Evolutionary conservation across 2,113 vertebrate genomes (phyloP), one percentile per base, ranked within the genome.

Genomic region (Oriolus oriolus): DNA sequence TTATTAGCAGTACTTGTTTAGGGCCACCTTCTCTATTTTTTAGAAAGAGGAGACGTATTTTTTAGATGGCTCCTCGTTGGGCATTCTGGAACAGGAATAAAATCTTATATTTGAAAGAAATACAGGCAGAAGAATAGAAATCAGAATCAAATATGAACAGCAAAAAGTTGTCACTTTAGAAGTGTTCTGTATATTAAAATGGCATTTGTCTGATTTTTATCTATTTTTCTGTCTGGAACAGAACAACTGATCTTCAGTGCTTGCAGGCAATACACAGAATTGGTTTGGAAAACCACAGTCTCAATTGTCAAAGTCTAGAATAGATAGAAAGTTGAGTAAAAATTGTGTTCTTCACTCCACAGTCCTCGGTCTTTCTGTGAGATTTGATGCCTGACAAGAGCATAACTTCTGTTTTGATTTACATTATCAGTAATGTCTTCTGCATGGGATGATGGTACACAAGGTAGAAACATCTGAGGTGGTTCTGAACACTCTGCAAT

Each of bases 401-500:
- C 13, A n/a, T 61, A 57, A 70, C 33, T 87, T 87, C 12, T 70
- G 13, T 31, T 93, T 39, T 45, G 13, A 52, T 75, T 87, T 63
- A 42, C 0, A 0, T 77, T 76, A 33, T 37, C 26, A 56, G 9
- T 45, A 33, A 26, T 31, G 3, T 73, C 26, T 80, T 80, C 37
- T 59, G 11, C 24, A 13, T 39, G 30, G 35, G 24, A 31, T n/a
- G 39, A 9, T 33, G 26, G 39, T 16, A 27, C 1, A 0, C 1
- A 7, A 56, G 37, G 16, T 16, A 64, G 49, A 86, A 89, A 65
- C 5, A 4, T 27, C 45, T 31, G 30, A 64, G 3, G 20, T 93
- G 33, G 30, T 65, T 89, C 68, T 69, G 63, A 68, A 33, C 16
- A 24, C 16, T 33, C 28, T 60, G 16, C 14, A 56, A 1, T 28